Evolutionary conservation across 1,140 invertebrate genomes (phyloP), one percentile per base, ranked within the genome.

Genomic region (Oryzaephilus surinamensis): DNA sequence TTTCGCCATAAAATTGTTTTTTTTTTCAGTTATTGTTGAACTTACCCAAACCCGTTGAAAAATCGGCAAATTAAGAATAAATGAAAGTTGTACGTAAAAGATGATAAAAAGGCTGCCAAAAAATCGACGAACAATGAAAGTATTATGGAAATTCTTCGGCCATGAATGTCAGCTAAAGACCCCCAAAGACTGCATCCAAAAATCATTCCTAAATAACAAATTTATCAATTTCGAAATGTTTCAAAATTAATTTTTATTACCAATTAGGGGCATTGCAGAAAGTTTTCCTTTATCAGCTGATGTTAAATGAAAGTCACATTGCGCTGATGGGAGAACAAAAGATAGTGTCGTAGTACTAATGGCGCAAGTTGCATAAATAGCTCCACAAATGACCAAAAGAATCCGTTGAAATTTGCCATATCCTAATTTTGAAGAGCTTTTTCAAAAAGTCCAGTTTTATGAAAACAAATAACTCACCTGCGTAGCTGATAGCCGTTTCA

Each of bases 281-380:
- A 74, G 62, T 21, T 65, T 60, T 8, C 72, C 72, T 52, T 73
- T 73, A 45, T 73, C 65, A n/a, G 57, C 60, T 24, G 70, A 72
- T 6, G 62, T 58, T 10, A 74, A 58, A 16, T 63, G 44, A 52
- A 74, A 71, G 56, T 73, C 72, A 32, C 68, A 68, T 51, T 70
- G 58, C 0, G 71, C 70, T 2, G 71, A 70, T 1, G 71, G 71
- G 36, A 73, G 55, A 50, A 74, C 69, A 61, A 81, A 81, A 30
- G 78, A 74, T 35, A 77, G 63, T 2, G 70, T 71, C 15, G 68
- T 71, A 15, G 69, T 68, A 40, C 66, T 68, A 52, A 72, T 66
- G n/a, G 80, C 76, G 59, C 80, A 79, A 37, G 76, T 76, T 6
- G 78, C 76, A 54, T 80, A 76, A 20, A 79, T 73, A 42, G 71